Base-by-base conservation (phyloP, 2,888 invertebrate species). In the Callimorpha dominula region DNA sequence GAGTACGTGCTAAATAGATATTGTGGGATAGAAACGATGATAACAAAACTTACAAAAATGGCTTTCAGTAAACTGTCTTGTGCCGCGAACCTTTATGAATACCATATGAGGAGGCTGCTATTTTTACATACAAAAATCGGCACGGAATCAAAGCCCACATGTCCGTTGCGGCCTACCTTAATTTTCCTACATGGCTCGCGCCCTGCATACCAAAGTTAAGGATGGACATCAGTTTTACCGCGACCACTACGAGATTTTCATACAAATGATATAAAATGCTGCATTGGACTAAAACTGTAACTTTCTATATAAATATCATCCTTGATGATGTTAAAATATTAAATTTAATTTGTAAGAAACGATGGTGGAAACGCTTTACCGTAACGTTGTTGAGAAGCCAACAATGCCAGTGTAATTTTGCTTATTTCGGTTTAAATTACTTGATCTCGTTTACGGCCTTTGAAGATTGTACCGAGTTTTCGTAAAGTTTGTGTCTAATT, bases 401-500 rank as follows among this genome's bases (percentile, higher is more conserved):
- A 93, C 91, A 93, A 93, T 91, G 88, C 87, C 88, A 84, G 88
- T 90, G 92, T 92, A 93, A 93, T 95, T 93, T 92, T 91, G 93
- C 93, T 94, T 93, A 94, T 94, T 94, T 93, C 90, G 88, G 88
- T 91, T 91, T 92, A 94, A 94, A 94, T 94, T 93, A 92, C 93
- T 94, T 93, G 93, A 95, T 94, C 93, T 93, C 92, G 92, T 93
- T 94, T 94, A 93, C 92, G 90, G 89, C 88, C 92, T 94, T 95
- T 93, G 94, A 93, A 94, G 92, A 93, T 93, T 92, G 90, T 91
- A 90, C 91, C 87, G 92, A 94, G 92, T 94, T 94, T 92, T 91
- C 90, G 75, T 89, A 90, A 93, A 95, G 90, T 94, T 94, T 93
- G 88, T 87, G 90, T 91, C 90, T 94, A 93, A 94, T 94, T 95